A percentile compares a stretch with the other conserved stretches of the same genome.
Conservation (phyloP, 2,888 invertebrate species). For the Cerceris rybyensis region DNA sequence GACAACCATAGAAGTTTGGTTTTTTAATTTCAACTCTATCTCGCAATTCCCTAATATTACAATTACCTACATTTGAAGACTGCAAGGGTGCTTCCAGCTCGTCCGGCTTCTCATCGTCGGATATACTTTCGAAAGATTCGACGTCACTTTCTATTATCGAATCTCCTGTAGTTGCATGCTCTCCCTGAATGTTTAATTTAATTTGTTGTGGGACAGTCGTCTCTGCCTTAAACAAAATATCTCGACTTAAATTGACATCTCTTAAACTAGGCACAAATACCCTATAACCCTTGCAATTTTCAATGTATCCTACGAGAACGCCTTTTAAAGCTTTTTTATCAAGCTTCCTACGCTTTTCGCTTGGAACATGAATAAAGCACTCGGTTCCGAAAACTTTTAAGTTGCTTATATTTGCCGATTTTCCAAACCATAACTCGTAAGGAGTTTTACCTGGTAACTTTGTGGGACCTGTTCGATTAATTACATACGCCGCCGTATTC, state of each 20-base stretch:
- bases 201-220: not conserved
- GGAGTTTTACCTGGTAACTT: slow-evolving; percentile 35
- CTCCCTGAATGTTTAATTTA: not conserved
- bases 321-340: slow-evolving; percentile 17
- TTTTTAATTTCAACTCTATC: too few relatives aligned
- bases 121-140: too few relatives aligned
- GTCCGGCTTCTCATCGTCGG: too few relatives aligned
- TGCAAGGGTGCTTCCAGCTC: not conserved
- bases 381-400: slow-evolving; percentile 51
- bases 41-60: not conserved
- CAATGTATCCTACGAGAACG: slow-evolving; percentile 2
- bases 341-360: slow-evolving; percentile 7
- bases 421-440: slow-evolving; percentile 46
- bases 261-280: not conserved
- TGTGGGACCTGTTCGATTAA: slow-evolving; percentile 48
- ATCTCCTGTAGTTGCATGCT: not conserved
- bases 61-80: not conserved
- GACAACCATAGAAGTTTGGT: not conserved
- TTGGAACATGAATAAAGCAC: slow-evolving; percentile 34
- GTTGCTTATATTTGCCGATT: slow-evolving; percentile 17
- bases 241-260: not conserved
- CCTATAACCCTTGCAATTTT: not conserved
- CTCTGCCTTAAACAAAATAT: not conserved
- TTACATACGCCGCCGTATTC: slow-evolving; percentile 41
- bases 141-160: not conserved